Evolutionary conservation across 1,140 invertebrate genomes (phyloP), one percentile per base, ranked within the genome.

Genomic region (Dysdera silvatica): DNA sequence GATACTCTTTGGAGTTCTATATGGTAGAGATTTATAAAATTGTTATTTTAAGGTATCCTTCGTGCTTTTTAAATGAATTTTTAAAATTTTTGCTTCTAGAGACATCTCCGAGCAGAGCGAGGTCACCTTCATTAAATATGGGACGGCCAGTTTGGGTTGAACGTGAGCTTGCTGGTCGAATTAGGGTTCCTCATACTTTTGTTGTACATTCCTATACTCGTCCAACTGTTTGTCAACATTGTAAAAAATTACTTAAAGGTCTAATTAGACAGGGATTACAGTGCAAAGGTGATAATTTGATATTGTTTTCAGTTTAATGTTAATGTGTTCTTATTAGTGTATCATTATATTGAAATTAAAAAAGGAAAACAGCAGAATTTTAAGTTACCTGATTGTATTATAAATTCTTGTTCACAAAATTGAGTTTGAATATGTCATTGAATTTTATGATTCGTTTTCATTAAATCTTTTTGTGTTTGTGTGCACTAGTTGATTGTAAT

Each of bases 241-340:
- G 95, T 80, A 94, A 95, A 75, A 95, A 95, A 78, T 81, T 99
- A 68, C 81, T 98, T 24, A 88, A 90, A 71, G 95, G 95, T 2
- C 81, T 99, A 47, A 96, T 97, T 77, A 89, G 95, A 73, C 96
- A 99, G 79, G 92, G 96, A 43, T 76, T 96, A 57, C 95, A 98
- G 76, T 99, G 96, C 77, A 90, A 93, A 79, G 81, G 69, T 67
- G 63, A 67, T 3, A 37, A 20, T n/a, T n/a, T n/a, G n/a, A n/a
- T n/a, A n/a, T n/a, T n/a, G n/a, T n/a, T n/a, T n/a, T n/a, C n/a
- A n/a, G n/a, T n/a, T n/a, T n/a, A n/a, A n/a, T n/a, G n/a, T n/a
- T n/a, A n/a, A n/a, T n/a, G n/a, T n/a, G n/a, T n/a, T n/a, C n/a
- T n/a, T n/a, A n/a, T n/a, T n/a, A n/a, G n/a, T n/a, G n/a, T n/a